A percentile compares a stretch with the other conserved stretches of the same genome.
Evolutionary conservation across 2,888 invertebrate genomes (phyloP).

Genomic region (Thymelicus acteon): DNA sequence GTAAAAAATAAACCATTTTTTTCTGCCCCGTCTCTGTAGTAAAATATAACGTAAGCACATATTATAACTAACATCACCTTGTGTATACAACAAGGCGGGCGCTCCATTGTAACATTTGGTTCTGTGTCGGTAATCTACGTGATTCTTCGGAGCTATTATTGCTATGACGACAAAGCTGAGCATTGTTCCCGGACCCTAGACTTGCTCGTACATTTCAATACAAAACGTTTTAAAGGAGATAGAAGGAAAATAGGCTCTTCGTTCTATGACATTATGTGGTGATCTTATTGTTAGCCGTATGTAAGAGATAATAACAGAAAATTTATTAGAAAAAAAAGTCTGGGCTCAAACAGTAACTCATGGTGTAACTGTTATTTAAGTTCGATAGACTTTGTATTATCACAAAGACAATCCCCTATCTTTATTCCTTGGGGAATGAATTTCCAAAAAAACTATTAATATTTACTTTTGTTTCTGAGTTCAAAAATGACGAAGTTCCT

Average conservation of each 20-base stretch:
- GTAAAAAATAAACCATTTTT: slow-evolving; percentile 3
- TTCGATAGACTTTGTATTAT: too few relatives aligned
- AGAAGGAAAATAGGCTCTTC: slow-evolving; percentile 48
- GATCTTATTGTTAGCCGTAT: slow-evolving; percentile 1
- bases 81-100: slow-evolving; percentile 53
- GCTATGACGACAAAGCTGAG: slow-evolving; percentile 65
- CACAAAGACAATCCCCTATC: too few relatives aligned
- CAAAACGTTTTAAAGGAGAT: slow-evolving; percentile 56
- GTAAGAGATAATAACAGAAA: neutral
- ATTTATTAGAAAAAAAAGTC: too few relatives aligned
- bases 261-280: slow-evolving; percentile 25
- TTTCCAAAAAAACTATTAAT: too few relatives aligned
- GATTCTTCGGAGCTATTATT: slow-evolving; percentile 63
- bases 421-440: too few relatives aligned
- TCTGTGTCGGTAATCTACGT: slow-evolving; percentile 61
- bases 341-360: too few relatives aligned
- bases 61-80: slow-evolving; percentile 43
- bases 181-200: slow-evolving; percentile 57
- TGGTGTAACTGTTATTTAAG: too few relatives aligned
- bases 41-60: slow-evolving; percentile 12
- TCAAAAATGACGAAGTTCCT: too few relatives aligned
- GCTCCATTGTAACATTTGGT: slow-evolving; percentile 59
- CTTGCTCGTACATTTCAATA: slow-evolving; percentile 56
- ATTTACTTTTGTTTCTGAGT: too few relatives aligned
- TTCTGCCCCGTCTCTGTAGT: slow-evolving; percentile 28